Base-by-base conservation (phyloP, 2,113 vertebrate species). In the Lepisosteus osseus region DNA sequence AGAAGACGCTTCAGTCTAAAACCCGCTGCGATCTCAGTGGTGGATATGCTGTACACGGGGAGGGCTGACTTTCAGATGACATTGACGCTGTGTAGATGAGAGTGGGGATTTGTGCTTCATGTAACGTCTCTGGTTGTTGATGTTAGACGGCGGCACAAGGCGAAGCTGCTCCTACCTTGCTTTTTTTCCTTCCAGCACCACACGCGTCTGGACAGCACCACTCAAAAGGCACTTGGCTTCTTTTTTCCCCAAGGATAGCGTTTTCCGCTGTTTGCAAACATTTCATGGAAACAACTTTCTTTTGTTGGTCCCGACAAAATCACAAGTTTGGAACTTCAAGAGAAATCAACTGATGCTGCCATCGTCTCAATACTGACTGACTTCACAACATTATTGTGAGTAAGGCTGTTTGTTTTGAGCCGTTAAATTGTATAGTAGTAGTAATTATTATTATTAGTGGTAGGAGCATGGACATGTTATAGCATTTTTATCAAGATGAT, bases 21-120 rank as follows among this genome's bases (percentile, higher is more conserved):
- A 85, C 83, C 82, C 77, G 78, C 86, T 85, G 84, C 84, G 84
- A 81, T 91, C 84, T 91, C 86, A 89, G 86, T 84, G 86, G 87
- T 86, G 86, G 90, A 88, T 78, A 92, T 91, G 90, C 77, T 91
- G 87, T 84, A 84, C 84, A 85, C 87, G 88, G 90, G 87, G 88
- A 90, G 88, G 88, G 85, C 90, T 86, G 87, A 92, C 90, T 89
- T 92, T 90, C 86, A 90, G 85, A 86, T 92, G 87, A 91, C 90
- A 91, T 91, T 92, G 90, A 89, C 78, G 88, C 87, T 86, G 79
- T 89, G 90, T 87, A 85, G 90, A 90, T 87, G 88, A 90, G 89
- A 84, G 85, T 76, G 84, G 80, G 85, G 81, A 80, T 84, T 79
- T 81, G 86, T 80, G 89, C 86, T 89, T 79, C 83, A 84, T 85